phyloP scores from a whole-genome alignment of 2,113 vertebrate genomes.

The Gobius niger region DNA sequence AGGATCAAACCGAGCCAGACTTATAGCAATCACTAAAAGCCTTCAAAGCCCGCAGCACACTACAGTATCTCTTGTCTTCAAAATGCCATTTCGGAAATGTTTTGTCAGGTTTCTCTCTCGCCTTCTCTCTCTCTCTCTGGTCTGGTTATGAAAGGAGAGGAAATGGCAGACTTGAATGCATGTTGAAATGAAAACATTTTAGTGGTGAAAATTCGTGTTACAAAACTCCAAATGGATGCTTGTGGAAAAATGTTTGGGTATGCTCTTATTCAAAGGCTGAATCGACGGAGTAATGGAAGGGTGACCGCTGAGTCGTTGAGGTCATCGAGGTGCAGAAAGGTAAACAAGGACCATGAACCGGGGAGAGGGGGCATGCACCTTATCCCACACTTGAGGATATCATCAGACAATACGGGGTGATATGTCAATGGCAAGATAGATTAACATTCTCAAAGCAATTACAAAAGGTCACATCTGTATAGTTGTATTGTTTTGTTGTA shows the following conservation, averaged over 20 bases:
- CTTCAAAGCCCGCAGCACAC: conserved; percentile 30
- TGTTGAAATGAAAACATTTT: not conserved
- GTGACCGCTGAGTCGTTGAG: too few species aligned
- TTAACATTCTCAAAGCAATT: not conserved
- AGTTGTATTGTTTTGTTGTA: too few species aligned
- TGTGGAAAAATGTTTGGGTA: too few species aligned
- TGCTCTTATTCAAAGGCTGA: too few species aligned
- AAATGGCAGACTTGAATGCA: not conserved
- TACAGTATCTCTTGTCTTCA: conserved; percentile 30
- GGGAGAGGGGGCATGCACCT: not conserved
- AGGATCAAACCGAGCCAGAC: conserved; percentile 54
- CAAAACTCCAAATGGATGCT: too few species aligned
- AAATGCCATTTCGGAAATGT: conserved; percentile 26
- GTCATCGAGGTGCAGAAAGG: not conserved
- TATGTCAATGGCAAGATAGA: not conserved
- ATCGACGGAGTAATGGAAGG: too few species aligned
- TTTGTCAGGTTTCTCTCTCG: conserved; percentile 3
- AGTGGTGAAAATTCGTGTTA: not conserved
- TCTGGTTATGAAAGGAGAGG: not conserved
- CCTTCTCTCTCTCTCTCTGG: not conserved
- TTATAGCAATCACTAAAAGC: conserved; percentile 35
- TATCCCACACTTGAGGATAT: not conserved
- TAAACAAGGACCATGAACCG: not conserved
- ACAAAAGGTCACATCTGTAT: too few species aligned
- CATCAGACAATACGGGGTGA: not conserved